Evolutionary conservation across 2,113 vertebrate species (phyloP).

Genomic region (Oxyruncus cristatus): DNA sequence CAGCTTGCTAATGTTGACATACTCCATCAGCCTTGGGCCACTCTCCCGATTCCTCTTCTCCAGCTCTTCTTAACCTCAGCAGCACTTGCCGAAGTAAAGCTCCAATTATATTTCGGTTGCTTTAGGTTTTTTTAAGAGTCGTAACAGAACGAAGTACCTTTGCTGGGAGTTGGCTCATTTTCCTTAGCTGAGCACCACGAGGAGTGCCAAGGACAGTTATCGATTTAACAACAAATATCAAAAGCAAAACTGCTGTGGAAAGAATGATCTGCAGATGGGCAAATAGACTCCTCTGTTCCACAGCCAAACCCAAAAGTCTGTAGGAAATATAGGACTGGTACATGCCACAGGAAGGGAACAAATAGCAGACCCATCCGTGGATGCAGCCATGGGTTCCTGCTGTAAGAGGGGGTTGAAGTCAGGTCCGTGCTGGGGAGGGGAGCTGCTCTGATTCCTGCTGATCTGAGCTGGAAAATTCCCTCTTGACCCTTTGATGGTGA

Average conservation of each 20-base stretch:
- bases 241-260: background rate
- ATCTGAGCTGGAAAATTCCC: background rate
- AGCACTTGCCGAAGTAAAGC: background rate
- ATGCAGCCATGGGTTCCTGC: background rate
- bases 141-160: background rate
- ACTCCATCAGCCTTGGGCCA: constrained; percentile 56
- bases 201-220: background rate
- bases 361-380: background rate
- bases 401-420: background rate
- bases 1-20: constrained; percentile 67
- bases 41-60: background rate
- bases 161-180: background rate
- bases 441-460: background rate
- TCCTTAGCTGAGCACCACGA: background rate
- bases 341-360: background rate
- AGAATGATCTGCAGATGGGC: constrained; percentile 47
- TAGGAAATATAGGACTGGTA: background rate
- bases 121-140: constrained; percentile 9
- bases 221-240: background rate
- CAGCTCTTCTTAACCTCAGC: constrained; percentile 33
- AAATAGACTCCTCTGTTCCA: constrained; percentile 15
- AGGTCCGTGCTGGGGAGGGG: rapidly evolving
- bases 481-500: background rate
- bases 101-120: background rate
- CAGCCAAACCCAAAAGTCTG: background rate